phyloP scores from a whole-genome alignment of 2,888 invertebrate species.

The Zaprionus lineosus region DNA sequence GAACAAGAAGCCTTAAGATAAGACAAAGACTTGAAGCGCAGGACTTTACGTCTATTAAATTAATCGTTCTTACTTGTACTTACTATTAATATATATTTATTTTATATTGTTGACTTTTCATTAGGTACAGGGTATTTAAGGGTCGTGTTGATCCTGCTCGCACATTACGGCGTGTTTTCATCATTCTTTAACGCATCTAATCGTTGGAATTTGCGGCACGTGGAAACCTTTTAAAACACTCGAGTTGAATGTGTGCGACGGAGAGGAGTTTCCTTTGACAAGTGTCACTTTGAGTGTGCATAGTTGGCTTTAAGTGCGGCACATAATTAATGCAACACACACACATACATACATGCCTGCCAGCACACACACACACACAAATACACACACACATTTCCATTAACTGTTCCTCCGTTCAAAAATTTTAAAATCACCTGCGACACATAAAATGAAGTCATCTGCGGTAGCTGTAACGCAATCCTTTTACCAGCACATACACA shows the following conservation, averaged over 20 bases:
- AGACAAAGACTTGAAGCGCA: no score
- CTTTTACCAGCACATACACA: conserved; percentile 26
- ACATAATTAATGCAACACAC: conserved; percentile 64
- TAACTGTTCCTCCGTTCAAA: conserved; percentile 9
- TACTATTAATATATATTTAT: no score
- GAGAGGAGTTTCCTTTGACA: conserved; percentile 30
- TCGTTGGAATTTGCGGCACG: conserved; percentile 57
- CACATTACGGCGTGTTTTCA: neutral
- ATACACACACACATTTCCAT: neutral
- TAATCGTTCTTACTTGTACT: no score
- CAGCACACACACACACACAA: conserved; percentile 9
- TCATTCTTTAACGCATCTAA: conserved; percentile 58
- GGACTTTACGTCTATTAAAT: no score
- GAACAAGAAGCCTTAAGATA: no score
- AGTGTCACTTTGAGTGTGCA: conserved; percentile 23
- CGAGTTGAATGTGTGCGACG: neutral
- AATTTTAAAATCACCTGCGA: conserved; percentile 64
- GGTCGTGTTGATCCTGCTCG: neutral
- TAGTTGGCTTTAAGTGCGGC: conserved; percentile 47
- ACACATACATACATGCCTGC: conserved; percentile 18
- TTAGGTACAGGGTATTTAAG: conserved; percentile 7
- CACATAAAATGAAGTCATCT: conserved; percentile 61
- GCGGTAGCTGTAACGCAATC: conserved; percentile 29
- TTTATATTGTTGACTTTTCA: neutral
- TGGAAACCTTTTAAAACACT: conserved; percentile 25